Evolutionary conservation across 2,797 vertebrate species (phyloP).

Genomic region (Micropoecilia bifurca): DNA sequence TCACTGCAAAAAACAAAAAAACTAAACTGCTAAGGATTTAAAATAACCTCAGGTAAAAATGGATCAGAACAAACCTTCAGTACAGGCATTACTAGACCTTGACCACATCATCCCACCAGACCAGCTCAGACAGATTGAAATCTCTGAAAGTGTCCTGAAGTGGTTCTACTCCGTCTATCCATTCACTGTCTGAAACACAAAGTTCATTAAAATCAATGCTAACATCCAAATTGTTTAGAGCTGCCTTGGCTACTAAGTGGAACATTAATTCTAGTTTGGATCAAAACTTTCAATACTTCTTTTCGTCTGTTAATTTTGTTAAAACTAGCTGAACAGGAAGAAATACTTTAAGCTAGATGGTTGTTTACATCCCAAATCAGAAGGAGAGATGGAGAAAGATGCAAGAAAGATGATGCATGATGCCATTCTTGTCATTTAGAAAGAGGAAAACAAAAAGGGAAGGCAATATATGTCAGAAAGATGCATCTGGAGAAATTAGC

Average conservation of each 20-base stretch:
- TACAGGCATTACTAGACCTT: not conserved
- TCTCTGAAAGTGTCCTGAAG: not conserved
- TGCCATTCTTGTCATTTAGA: not conserved
- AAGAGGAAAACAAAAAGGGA: not conserved
- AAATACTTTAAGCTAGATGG: not conserved
- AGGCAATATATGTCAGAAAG: not conserved
- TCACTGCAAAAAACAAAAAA: too few species aligned
- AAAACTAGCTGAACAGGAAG: not conserved
- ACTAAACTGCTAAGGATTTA: too few species aligned
- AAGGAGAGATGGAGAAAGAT: not conserved
- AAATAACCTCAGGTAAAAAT: not conserved
- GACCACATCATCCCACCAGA: not conserved
- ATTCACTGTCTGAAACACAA: too few species aligned
- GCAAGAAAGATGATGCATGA: not conserved
- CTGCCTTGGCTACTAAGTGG: too few species aligned
- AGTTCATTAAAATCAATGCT: too few species aligned
- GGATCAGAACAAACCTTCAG: not conserved
- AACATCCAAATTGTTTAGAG: too few species aligned
- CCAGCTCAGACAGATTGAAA: not conserved
- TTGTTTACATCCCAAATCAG: not conserved
- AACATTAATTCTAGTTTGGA: too few species aligned
- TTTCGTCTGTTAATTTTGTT: too few species aligned
- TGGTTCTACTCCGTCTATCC: not conserved
- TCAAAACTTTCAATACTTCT: too few species aligned
- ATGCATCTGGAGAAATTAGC: not conserved